These are phyloP conservation scores for Ladona fulva DNA, from an alignment of 1,140 invertebrate genomes.

Conservation along the genomic window DNA sequence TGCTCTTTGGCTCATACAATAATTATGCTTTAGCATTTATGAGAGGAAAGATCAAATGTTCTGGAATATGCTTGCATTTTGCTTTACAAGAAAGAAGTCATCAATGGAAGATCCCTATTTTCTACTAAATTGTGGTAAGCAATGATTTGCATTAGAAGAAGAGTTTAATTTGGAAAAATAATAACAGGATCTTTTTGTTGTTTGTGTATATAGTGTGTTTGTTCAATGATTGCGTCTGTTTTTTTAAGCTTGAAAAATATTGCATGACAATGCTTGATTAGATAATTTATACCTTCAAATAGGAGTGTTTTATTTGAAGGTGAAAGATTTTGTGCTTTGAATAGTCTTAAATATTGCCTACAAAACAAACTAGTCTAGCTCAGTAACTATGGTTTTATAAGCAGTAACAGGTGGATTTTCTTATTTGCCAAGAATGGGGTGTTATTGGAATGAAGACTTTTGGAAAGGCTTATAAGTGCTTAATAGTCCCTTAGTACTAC, in stretches of 20 bases:
- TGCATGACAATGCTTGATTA: constrained; percentile 12
- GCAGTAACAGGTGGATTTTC: constrained; percentile 13
- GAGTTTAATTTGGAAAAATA: background rate
- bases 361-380: constrained; percentile 14
- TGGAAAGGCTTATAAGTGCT: constrained; percentile 14
- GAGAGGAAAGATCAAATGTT: background rate
- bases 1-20: background rate
- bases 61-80: background rate
- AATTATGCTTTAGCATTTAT: constrained; percentile 3
- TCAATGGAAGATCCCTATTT: background rate
- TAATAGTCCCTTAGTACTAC: constrained; percentile 16
- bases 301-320: constrained; percentile 15
- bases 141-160: background rate
- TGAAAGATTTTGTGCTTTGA: constrained; percentile 13
- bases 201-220: constrained; percentile 16
- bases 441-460: constrained; percentile 16
- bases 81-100: constrained; percentile 1
- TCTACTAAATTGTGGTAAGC: background rate
- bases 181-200: constrained; percentile 11
- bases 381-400: constrained; percentile 13
- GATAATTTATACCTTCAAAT: constrained; percentile 12
- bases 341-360: constrained; percentile 5
- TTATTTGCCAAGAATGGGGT: constrained; percentile 16
- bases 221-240: constrained; percentile 13
- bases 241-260: background rate